Evolutionary conservation across 2,113 vertebrate genomes (phyloP), one percentile per base, ranked within the genome.

Genomic region (Tympanuchus pallidicinctus): DNA sequence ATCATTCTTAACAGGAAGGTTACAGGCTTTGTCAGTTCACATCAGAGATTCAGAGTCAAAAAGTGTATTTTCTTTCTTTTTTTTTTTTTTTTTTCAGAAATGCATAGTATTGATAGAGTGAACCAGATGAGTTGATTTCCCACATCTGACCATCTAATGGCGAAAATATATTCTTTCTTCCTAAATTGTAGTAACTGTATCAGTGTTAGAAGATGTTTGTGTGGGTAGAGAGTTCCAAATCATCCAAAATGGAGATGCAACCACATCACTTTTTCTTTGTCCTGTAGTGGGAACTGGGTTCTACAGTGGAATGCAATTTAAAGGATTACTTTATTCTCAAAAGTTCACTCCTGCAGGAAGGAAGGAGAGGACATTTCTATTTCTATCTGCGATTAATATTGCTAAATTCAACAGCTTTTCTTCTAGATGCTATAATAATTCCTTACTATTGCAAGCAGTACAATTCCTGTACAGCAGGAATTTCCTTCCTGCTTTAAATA

Each of bases 271-370:
- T 87, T 89, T 91, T 69, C 34, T 30, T 56, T 54, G 7, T 47
- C 14, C 43, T 34, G 3, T 79, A 28, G 27, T 32, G 36, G 38
- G 21, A 71, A 45, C 8, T 0, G 0, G 11, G 15, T 13, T 74
- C 45, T 79, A 14, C n/a, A 43, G 32, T 57, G 38, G 9, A 34
- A 75, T 40, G 16, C 45, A 20, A 63, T 86, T 47, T 30, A 86
- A 59, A n/a, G 4, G 74, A 50, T 82, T 61, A 42, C 50, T 92
- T 82, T 10, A 64, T 50, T 25, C 42, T 59, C 52, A 75, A 54
- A 17, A 74, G 24, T 74, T 24, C 22, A n/a, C 17, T 84, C 11
- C 73, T 82, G 11, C 71, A 54, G 30, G 65, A 82, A 71, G 4
- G 22, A 11, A 30, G 64, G 59, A 56, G 28, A 54, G 48, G 70